These are phyloP conservation scores for Catharus minimus DNA, from an alignment of 2,113 vertebrate species.

Conservation along the genomic window DNA sequence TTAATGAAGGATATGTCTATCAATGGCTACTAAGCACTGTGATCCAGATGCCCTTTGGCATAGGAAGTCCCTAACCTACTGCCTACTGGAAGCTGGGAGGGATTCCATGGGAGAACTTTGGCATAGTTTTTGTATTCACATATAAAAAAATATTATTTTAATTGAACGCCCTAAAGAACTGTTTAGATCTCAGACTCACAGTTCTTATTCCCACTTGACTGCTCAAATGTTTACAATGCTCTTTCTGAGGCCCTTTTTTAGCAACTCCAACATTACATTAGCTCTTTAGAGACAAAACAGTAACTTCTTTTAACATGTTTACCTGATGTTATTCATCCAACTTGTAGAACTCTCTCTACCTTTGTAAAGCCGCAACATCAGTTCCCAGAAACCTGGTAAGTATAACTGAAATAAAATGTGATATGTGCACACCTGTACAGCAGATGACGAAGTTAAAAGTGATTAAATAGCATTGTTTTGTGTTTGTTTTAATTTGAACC, in stretches of 20 bases:
- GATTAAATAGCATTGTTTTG: constrained; percentile 54
- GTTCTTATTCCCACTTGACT: not conserved
- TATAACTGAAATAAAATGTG: constrained; percentile 63
- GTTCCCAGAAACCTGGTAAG: constrained; percentile 53
- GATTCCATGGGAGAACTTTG: not conserved
- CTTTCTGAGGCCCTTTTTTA: not conserved
- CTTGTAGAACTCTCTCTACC: constrained; percentile 10
- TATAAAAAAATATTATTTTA: not conserved
- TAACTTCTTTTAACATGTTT: constrained; percentile 30
- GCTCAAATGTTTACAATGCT: not conserved
- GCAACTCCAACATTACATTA: not conserved
- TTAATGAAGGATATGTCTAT: constrained; percentile 51
- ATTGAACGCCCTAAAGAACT: not conserved
- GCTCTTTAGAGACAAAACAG: constrained; percentile 22
- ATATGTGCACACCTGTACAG: constrained; percentile 74
- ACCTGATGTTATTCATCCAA: constrained; percentile 2
- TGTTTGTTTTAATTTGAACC: constrained; percentile 63
- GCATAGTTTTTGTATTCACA: not conserved
- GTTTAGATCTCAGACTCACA: not conserved
- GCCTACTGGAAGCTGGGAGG: constrained; percentile 14
- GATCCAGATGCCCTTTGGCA: not conserved
- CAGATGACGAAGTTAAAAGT: constrained; percentile 73
- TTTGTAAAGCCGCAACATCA: constrained; percentile 37
- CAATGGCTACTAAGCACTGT: not conserved
- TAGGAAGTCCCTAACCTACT: constrained; percentile 25